phyloP scores from a whole-genome alignment of 1,140 invertebrate species.

The Kradibia gibbosae region DNA sequence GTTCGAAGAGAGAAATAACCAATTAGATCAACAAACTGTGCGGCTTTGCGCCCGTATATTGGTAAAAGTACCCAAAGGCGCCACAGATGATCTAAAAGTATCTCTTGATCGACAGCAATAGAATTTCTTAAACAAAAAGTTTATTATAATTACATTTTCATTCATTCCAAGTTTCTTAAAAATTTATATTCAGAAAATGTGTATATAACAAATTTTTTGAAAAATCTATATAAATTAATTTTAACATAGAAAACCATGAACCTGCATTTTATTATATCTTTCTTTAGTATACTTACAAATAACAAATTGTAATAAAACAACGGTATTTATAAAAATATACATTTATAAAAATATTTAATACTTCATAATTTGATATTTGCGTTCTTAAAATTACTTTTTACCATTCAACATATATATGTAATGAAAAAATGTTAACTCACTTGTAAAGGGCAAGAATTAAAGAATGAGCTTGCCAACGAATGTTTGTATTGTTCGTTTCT shows the following conservation, averaged over 20 bases:
- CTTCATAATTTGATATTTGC: not conserved
- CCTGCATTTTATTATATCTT: too few species aligned
- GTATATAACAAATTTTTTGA: not conserved
- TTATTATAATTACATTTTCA: constrained; percentile 31
- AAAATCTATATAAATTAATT: not conserved
- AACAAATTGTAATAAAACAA: too few species aligned
- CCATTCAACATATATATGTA: not conserved
- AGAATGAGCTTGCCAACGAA: constrained; percentile 96
- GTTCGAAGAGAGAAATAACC: constrained; percentile 94
- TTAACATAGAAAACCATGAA: too few species aligned
- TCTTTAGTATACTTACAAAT: too few species aligned
- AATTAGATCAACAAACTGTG: constrained; percentile 96
- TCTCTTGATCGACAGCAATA: constrained; percentile 82
- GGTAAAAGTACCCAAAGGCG: constrained; percentile 92
- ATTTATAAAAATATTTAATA: too few species aligned
- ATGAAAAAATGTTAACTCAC: constrained; percentile 69
- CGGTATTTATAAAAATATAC: too few species aligned
- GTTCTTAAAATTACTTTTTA: not conserved
- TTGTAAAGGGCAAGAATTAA: constrained; percentile 89
- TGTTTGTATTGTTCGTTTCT: constrained; percentile 92
- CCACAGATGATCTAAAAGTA: constrained; percentile 89
- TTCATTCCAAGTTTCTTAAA: too few species aligned
- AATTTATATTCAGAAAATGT: too few species aligned
- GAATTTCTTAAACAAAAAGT: constrained; percentile 75
- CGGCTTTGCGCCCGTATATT: constrained; percentile 92